A percentile compares a stretch with the other conserved stretches of the same genome.
phyloP scores from a whole-genome alignment of 1,140 invertebrate species.

The Acyrthosiphon pisum region DNA sequence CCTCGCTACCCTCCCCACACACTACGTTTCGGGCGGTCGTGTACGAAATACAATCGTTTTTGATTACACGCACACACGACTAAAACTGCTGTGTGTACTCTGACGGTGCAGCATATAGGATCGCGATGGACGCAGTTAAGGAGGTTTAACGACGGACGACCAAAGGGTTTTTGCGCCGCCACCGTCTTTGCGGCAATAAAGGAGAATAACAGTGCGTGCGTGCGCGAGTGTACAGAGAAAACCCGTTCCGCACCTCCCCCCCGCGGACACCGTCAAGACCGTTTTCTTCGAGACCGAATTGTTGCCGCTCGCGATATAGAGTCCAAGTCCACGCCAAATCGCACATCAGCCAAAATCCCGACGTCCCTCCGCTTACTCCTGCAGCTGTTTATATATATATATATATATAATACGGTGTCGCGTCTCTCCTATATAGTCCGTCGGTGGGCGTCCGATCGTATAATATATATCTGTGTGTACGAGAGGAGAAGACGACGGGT shows the following conservation, averaged over 20 bases:
- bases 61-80: not conserved
- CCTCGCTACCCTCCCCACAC: too few relatives aligned
- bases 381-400: not conserved
- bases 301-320: not conserved
- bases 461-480: not conserved
- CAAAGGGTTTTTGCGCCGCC: not conserved
- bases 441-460: not conserved
- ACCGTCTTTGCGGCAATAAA: not conserved
- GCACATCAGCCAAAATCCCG: conserved; percentile 30
- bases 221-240: not conserved
- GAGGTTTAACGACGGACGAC: conserved; percentile 3
- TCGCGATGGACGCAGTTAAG: not conserved
- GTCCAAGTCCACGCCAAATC: not conserved
- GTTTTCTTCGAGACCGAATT: not conserved
- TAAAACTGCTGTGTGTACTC: not conserved
- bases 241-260: not conserved
- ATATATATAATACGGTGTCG: not conserved
- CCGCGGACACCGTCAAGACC: not conserved
- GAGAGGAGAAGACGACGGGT: not conserved
- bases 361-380: too few relatives aligned
- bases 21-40: not conserved
- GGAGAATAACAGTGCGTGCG: not conserved
- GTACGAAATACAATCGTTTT: not conserved
- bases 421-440: not conserved
- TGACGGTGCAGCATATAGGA: not conserved